Evolutionary conservation across 2,888 invertebrate genomes (phyloP).

Genomic region (Napeogenes inachia): DNA sequence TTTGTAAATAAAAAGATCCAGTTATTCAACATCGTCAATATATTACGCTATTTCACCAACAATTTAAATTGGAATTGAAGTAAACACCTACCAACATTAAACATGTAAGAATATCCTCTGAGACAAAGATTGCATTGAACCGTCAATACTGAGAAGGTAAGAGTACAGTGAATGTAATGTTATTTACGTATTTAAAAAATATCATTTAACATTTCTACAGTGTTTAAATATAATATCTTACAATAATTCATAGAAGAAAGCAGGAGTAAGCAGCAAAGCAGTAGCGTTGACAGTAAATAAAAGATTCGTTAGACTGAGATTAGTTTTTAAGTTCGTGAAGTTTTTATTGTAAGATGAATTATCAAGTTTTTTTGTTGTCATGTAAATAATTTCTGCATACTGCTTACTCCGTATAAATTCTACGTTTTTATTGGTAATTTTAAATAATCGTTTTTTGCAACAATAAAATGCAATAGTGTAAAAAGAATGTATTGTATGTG

Average conservation of each 20-base stretch:
- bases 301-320: background rate
- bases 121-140: conserved; percentile 77
- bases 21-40: conserved; percentile 73
- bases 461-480: conserved; percentile 66
- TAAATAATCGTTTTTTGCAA: conserved; percentile 49
- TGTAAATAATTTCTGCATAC: conserved; percentile 29
- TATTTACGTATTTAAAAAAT: conserved; percentile 56
- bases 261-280: conserved; percentile 62
- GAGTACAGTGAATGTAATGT: conserved; percentile 64
- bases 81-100: conserved; percentile 55
- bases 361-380: too few relatives aligned
- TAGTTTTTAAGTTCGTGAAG: background rate
- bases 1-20: conserved; percentile 66
- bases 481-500: conserved; percentile 57
- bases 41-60: conserved; percentile 71
- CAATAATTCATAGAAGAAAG: conserved; percentile 58
- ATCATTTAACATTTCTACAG: conserved; percentile 65
- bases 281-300: conserved; percentile 10
- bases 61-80: conserved; percentile 48
- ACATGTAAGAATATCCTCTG: conserved; percentile 52
- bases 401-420: conserved; percentile 68
- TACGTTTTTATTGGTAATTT: conserved; percentile 57
- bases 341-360: too few relatives aligned
- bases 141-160: conserved; percentile 61
- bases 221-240: conserved; percentile 66